Percentiles rank a stretch among this genome's conserved stretches.
phyloP scores from a whole-genome alignment of 2,113 vertebrate species.

The Probosciger aterrimus region DNA sequence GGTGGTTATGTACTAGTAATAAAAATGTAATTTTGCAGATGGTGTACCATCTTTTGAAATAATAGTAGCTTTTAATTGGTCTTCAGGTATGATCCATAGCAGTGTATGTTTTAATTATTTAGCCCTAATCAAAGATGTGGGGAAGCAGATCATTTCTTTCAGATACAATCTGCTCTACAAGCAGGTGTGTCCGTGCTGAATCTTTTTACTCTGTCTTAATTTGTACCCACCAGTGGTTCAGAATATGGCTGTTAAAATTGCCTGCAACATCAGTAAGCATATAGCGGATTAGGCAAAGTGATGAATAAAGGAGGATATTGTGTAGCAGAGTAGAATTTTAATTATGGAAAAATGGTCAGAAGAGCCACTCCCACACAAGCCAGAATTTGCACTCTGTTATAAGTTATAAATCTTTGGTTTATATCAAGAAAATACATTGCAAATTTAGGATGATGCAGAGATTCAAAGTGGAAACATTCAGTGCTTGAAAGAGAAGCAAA shows the following conservation, averaged over 20 bases:
- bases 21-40: not conserved
- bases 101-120: not conserved
- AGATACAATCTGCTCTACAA: not conserved
- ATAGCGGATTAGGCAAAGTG: not conserved
- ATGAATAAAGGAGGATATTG: not conserved
- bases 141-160: not conserved
- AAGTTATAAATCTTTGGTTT: not conserved
- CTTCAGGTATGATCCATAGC: not conserved
- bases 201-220: not conserved
- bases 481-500: not conserved
- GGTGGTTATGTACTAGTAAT: not conserved
- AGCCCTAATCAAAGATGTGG: not conserved
- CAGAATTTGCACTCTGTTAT: not conserved
- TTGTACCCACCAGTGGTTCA: not conserved
- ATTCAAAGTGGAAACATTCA: not conserved
- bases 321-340: not conserved
- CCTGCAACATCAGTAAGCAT: not conserved
- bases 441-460: not conserved
- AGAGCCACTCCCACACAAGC: not conserved
- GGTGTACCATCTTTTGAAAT: not conserved
- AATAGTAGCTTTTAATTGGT: not conserved
- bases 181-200: not conserved
- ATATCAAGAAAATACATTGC: not conserved
- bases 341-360: not conserved
- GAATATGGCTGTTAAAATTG: not conserved